These are phyloP conservation scores for Dryobates pubescens DNA, from an alignment of 2,797 vertebrate genomes.

Conservation along the genomic window DNA sequence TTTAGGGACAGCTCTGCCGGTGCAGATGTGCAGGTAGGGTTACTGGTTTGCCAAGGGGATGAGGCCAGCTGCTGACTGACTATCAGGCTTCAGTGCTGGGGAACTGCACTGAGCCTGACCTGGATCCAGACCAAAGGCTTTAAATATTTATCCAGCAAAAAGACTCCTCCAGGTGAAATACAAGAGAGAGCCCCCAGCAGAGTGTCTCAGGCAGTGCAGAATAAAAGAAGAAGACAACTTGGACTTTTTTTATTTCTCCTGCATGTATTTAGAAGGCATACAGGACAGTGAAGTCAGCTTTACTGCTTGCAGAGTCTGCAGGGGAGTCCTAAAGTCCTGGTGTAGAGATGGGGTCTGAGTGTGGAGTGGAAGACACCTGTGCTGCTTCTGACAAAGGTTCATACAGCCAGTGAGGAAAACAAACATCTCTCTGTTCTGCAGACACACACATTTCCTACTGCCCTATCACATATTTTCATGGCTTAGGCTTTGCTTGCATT, in stretches of 20 bases:
- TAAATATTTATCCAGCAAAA: neutral
- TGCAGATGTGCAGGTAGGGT: neutral
- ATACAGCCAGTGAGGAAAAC: neutral
- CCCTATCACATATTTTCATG: neutral
- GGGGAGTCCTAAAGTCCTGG: neutral
- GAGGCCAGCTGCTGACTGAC: neutral
- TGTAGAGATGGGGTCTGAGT: neutral
- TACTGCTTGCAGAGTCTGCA: accelerated
- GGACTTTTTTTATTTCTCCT: neutral
- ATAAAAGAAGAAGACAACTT: neutral
- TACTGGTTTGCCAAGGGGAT: neutral
- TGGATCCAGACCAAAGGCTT: neutral
- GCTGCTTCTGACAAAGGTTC: neutral
- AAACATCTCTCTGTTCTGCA: neutral
- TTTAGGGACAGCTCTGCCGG: neutral
- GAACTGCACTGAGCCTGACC: neutral
- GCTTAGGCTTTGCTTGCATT: neutral
- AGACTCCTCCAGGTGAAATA: neutral
- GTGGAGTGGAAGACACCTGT: neutral
- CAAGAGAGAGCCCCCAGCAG: neutral
- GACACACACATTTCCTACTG: neutral
- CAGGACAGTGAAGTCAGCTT: neutral
- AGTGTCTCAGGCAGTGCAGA: neutral
- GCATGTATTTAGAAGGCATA: neutral
- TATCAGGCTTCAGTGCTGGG: accelerated